These are phyloP conservation scores for Rana temporaria DNA, from an alignment of 2,113 vertebrate species.

Conservation along the genomic window DNA sequence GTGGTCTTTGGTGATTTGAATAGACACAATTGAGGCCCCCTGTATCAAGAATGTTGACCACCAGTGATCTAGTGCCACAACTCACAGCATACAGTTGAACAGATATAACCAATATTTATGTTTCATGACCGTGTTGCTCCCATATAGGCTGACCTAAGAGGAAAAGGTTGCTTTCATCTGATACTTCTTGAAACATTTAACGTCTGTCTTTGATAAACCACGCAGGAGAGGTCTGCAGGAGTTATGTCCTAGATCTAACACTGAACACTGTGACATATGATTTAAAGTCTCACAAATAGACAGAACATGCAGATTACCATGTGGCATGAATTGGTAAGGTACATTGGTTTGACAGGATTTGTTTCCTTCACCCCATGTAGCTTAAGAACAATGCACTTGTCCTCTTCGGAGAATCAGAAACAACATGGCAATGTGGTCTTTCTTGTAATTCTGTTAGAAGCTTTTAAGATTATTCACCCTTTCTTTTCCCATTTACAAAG, in stretches of 20 bases:
- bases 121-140: background rate
- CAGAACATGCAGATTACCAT: slow-evolving; percentile 38
- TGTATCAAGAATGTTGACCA: too few relatives aligned
- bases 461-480: background rate
- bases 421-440: background rate
- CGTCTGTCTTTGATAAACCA: slow-evolving; percentile 40
- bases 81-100: too few relatives aligned
- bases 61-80: too few relatives aligned
- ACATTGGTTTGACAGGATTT: background rate
- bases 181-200: slow-evolving; percentile 53
- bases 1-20: too few relatives aligned
- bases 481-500: background rate
- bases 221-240: slow-evolving; percentile 44
- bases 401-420: background rate
- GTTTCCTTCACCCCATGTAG: slow-evolving; percentile 8
- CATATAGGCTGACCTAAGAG: background rate
- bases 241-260: slow-evolving; percentile 15
- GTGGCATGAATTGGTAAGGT: background rate
- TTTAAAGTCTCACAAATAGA: slow-evolving; percentile 13
- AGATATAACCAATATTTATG: background rate
- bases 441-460: background rate
- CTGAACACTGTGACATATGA: slow-evolving; percentile 23
- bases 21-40: too few relatives aligned
- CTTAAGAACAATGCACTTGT: slow-evolving; percentile 1
- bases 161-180: slow-evolving; percentile 20